Evolutionary conservation across 2,888 invertebrate genomes (phyloP).

Genomic region (Electrophaes corylata): DNA sequence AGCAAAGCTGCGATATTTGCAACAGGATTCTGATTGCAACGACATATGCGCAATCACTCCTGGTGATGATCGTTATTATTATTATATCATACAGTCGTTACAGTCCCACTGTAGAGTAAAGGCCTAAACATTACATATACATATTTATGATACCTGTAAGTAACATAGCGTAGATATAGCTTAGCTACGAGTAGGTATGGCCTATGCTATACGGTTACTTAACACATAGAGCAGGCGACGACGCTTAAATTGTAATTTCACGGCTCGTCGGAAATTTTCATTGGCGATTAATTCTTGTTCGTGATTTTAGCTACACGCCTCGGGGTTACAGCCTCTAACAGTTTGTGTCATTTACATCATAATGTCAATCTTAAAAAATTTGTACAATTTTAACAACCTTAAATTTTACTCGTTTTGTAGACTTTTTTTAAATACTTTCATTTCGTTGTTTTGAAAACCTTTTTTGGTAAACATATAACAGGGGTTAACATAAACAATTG

Average conservation of each 20-base stretch:
- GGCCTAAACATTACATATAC: background rate
- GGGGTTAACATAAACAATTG: constrained; percentile 44
- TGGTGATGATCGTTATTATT: too few species aligned
- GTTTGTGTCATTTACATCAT: constrained; percentile 52
- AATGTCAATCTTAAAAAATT: too few species aligned
- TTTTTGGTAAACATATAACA: constrained; percentile 38
- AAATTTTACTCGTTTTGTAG: background rate
- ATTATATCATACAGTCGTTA: too few species aligned
- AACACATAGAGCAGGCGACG: constrained; percentile 66
- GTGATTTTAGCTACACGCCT: constrained; percentile 63
- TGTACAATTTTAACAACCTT: background rate
- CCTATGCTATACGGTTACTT: constrained; percentile 37
- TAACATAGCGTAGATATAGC: too few species aligned
- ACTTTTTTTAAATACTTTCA: background rate
- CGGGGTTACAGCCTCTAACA: constrained; percentile 47
- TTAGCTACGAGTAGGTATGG: too few species aligned
- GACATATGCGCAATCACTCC: too few species aligned
- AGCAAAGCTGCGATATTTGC: too few species aligned
- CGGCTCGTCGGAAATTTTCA: constrained; percentile 77
- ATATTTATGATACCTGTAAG: constrained; percentile 6
- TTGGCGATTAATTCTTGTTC: constrained; percentile 77
- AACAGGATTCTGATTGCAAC: too few species aligned
- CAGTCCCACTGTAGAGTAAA: too few species aligned
- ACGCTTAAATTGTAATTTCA: constrained; percentile 80
- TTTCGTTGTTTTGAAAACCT: constrained; percentile 25